Base-by-base conservation (phyloP, 2,113 vertebrate genomes). In the Chloropsis hardwickii region DNA sequence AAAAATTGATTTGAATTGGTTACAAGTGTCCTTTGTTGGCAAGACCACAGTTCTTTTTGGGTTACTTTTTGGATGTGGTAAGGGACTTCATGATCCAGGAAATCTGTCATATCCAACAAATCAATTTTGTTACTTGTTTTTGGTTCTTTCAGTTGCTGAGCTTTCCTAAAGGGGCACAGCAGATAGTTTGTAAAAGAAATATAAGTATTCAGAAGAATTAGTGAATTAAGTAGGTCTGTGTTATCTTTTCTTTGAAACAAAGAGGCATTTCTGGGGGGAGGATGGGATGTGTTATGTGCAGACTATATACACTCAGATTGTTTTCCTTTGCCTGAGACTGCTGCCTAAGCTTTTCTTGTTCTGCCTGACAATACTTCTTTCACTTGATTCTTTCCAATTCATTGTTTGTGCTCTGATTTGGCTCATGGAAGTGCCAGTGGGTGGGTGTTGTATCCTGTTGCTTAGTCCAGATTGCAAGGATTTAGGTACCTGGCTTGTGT, bases 341-440 rank as follows among this genome's bases (percentile, higher is more conserved):
- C 88, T 94, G 87, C 77, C 84, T 89, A 61, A 67, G 94, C 91
- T 95, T 89, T 94, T 94, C 88, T 92, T 94, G 71, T 95, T 82
- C 84, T 90, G 73, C 51, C 87, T 92, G 92, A 95, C 90, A 92
- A 71, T 79, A 60, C 79, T 67, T 67, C 89, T 95, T 96, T 95
- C 84, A 84, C 90, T 90, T 95, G 81, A 60, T 65, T 96, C 70
- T 69, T 81, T 58, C 65, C 65, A 82, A 29, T 90, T 92, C 78
- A 42, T 91, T 93, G 78, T 88, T 91, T 93, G 64, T 81, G 70
- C 93, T 94, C 66, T 93, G 37, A 64, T 66, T 92, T 94, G 67
- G 72, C 77, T 87, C 56, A 57, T 47, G 72, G 82, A 83, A 95
- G 81, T 82, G 93, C 83, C 92, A 56, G 50, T 42, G 89, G 57